Conservation (phyloP, 2,113 vertebrate genomes). For the Aphyosemion australe region DNA sequence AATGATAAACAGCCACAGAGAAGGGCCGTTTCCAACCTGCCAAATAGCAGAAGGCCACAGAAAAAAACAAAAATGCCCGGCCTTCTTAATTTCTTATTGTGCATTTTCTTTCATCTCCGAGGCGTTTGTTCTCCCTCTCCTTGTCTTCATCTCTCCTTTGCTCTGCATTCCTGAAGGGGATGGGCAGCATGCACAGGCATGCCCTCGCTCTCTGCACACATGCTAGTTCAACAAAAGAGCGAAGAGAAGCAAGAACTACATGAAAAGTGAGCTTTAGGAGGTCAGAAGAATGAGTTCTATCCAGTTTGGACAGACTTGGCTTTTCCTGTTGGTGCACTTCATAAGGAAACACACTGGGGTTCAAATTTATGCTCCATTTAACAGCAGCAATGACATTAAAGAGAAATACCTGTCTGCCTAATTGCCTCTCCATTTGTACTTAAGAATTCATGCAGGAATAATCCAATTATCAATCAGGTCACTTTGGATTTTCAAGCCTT, state of each 20-base stretch:
- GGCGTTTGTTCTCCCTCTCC: constrained; percentile 2
- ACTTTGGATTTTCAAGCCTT: constrained; percentile 12
- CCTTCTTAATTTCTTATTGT: neutral
- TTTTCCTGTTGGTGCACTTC: neutral
- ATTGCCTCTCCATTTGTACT: neutral
- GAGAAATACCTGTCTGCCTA: neutral
- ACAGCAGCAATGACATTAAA: constrained; percentile 17
- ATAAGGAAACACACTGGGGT: neutral
- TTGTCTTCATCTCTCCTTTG: constrained; percentile 34
- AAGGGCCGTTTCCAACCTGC: too few species aligned
- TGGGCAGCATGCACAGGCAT: constrained; percentile 67
- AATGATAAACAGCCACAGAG: too few species aligned
- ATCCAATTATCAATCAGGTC: constrained; percentile 14
- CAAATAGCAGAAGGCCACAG: too few species aligned
- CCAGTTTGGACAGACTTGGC: neutral
- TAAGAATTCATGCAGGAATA: neutral
- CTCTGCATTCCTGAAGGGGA: constrained; percentile 70
- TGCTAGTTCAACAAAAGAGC: constrained; percentile 47
- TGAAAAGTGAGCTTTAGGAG: constrained; percentile 11
- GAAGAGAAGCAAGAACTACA: constrained; percentile 3
- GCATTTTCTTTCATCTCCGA: constrained; percentile 3
- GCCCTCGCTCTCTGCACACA: constrained; percentile 35
- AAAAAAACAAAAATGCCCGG: too few species aligned
- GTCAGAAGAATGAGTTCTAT: neutral
- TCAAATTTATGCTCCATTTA: constrained; percentile 6